Conservation (phyloP, 2,113 vertebrate genomes). For the Trogon melanurus region DNA sequence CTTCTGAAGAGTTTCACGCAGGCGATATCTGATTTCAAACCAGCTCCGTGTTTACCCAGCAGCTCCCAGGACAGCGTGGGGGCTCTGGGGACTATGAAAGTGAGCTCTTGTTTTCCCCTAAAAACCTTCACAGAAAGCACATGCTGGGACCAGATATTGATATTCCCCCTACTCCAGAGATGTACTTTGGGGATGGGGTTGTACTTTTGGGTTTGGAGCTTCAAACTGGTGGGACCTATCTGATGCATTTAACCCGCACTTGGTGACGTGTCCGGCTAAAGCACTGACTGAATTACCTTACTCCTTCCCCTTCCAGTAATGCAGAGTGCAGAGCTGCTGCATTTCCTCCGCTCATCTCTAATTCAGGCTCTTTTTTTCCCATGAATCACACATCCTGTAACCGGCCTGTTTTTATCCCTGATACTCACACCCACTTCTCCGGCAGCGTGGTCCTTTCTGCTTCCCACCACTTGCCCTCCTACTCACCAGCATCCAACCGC, state of each 20-base stretch:
- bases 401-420: neutral
- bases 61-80: neutral
- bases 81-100: neutral
- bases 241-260: neutral
- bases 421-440: neutral
- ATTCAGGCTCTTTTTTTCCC: neutral
- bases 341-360: neutral
- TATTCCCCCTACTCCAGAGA: neutral
- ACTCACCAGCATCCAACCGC: fast-evolving
- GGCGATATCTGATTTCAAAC: neutral
- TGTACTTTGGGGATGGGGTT: neutral
- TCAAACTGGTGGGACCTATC: neutral
- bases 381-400: neutral
- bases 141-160: neutral
- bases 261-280: neutral
- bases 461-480: neutral
- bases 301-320: neutral
- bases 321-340: neutral
- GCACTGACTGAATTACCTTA: neutral
- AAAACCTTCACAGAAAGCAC: neutral
- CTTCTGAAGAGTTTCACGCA: neutral
- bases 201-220: fast-evolving
- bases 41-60: fast-evolving
- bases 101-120: neutral
- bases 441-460: neutral